Conservation (phyloP, 2,797 vertebrate species). For the Tragopan temminckii region DNA sequence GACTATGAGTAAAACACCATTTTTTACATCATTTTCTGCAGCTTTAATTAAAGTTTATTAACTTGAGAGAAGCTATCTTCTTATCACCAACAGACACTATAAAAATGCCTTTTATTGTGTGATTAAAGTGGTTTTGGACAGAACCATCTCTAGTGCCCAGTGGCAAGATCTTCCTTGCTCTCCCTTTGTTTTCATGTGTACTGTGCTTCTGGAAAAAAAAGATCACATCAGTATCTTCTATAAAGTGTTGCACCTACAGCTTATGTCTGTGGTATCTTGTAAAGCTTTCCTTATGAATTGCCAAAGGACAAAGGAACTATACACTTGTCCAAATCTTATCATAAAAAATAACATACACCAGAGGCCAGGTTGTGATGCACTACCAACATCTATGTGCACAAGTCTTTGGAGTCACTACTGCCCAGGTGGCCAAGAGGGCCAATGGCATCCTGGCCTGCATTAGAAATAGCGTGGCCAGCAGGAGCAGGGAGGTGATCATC, state of each 20-base stretch:
- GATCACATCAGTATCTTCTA: slow-evolving; percentile 23
- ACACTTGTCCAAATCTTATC: not conserved
- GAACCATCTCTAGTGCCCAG: slow-evolving; percentile 31
- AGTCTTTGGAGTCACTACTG: not conserved
- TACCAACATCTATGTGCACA: accelerated
- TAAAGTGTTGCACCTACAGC: slow-evolving; percentile 51
- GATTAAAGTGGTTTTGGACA: slow-evolving; percentile 67
- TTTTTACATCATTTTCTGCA: slow-evolving; percentile 52
- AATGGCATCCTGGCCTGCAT: too few relatives aligned
- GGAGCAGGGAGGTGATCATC: too few relatives aligned
- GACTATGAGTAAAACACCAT: slow-evolving; percentile 46
- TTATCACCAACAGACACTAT: slow-evolving; percentile 49
- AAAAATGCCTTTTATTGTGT: slow-evolving; percentile 62
- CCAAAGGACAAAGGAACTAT: not conserved
- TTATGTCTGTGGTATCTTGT: slow-evolving; percentile 47
- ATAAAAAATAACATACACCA: not conserved
- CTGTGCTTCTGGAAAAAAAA: slow-evolving; percentile 32
- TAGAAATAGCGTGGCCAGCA: too few relatives aligned
- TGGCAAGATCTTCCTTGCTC: slow-evolving; percentile 37
- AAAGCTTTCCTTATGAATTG: slow-evolving; percentile 17
- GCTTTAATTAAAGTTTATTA: slow-evolving; percentile 79
- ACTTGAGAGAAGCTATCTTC: slow-evolving; percentile 57
- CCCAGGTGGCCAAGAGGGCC: too few relatives aligned
- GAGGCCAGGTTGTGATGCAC: not conserved
- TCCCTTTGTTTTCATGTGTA: not conserved